Evolutionary conservation across 1,140 invertebrate species (phyloP).

Genomic region (Papilio helenus): DNA sequence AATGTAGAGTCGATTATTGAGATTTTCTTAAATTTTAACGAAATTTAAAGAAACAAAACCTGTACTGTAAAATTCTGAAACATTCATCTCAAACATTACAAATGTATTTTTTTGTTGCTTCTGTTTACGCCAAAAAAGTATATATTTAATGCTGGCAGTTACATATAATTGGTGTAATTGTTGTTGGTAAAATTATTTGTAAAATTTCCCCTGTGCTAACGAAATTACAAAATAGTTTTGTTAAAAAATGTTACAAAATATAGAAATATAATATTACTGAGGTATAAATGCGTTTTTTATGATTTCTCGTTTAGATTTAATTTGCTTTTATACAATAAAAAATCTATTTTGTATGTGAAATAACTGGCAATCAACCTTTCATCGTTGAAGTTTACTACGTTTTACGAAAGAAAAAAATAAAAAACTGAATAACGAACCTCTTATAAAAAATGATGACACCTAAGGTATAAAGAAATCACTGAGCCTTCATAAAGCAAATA

Average conservation of each 20-base stretch:
- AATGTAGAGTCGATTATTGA: not conserved
- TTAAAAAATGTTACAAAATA: constrained; percentile 35
- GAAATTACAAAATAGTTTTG: constrained; percentile 22
- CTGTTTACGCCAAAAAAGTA: not conserved
- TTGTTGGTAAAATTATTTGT: not conserved
- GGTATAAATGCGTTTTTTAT: constrained; percentile 10
- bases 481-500: constrained; percentile 77
- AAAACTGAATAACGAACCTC: constrained; percentile 57
- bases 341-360: constrained; percentile 22
- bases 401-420: constrained; percentile 17
- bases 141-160: not conserved
- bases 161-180: not conserved
- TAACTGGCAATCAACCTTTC: not conserved
- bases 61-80: not conserved
- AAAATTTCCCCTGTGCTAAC: not conserved
- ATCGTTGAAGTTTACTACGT: constrained; percentile 37
- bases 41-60: not conserved
- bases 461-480: constrained; percentile 63
- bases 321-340: constrained; percentile 5
- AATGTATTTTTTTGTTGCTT: not conserved
- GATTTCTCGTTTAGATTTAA: not conserved
- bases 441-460: constrained; percentile 52
- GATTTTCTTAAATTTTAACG: not conserved
- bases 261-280: constrained; percentile 11
- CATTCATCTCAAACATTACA: constrained; percentile 9